Conservation (phyloP, 2,797 vertebrate genomes). For the Sitta carolinensis region DNA sequence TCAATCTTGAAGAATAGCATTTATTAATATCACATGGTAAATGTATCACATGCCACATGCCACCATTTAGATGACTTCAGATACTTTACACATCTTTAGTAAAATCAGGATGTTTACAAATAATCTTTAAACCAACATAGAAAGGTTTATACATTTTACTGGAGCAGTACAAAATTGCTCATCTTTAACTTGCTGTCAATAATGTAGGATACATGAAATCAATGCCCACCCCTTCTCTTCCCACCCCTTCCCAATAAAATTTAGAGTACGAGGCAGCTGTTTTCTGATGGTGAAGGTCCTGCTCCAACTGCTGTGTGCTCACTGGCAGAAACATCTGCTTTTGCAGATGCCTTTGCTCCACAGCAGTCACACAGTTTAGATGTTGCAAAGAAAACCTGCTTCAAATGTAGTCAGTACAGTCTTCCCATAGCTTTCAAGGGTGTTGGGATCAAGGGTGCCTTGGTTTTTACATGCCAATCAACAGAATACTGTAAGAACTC, state of each 20-base stretch:
- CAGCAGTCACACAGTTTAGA: background rate
- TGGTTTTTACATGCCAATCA: background rate
- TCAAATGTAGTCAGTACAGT: background rate
- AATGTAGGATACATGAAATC: background rate
- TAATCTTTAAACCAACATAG: background rate
- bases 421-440: background rate
- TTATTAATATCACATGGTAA: conserved; percentile 33
- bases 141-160: background rate
- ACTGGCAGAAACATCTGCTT: background rate
- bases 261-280: background rate
- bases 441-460: background rate
- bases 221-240: background rate
- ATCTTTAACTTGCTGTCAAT: background rate
- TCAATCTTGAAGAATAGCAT: background rate
- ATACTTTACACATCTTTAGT: background rate
- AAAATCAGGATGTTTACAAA: background rate
- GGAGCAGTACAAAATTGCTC: background rate
- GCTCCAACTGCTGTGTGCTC: accelerated
- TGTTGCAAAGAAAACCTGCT: background rate
- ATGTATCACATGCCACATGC: background rate
- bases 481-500: background rate
- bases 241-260: background rate
- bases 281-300: background rate
- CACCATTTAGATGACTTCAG: background rate
- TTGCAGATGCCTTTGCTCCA: background rate